Evolutionary conservation across 2,797 vertebrate species (phyloP).

Genomic region (Sebastes paucispinis): DNA sequence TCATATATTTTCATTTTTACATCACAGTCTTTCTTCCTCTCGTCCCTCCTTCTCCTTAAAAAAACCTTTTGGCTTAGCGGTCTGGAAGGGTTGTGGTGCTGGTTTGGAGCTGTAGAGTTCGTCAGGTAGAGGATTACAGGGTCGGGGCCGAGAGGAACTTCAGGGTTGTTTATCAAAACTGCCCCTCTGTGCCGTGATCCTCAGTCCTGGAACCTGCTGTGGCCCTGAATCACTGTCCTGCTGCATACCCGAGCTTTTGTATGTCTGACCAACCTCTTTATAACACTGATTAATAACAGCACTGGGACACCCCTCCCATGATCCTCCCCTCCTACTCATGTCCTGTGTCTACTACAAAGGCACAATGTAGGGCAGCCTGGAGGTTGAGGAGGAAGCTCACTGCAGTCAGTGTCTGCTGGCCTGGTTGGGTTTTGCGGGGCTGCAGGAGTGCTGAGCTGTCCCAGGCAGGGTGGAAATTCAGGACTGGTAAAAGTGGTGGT

Average conservation of each 20-base stretch:
- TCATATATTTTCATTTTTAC: slow-evolving; percentile 68
- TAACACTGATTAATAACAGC: slow-evolving; percentile 71
- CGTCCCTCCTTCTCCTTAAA: slow-evolving; percentile 37
- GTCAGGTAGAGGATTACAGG: slow-evolving; percentile 19
- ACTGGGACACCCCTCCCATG: slow-evolving; percentile 59
- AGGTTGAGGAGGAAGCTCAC: slow-evolving; percentile 76
- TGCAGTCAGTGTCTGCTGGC: slow-evolving; percentile 69
- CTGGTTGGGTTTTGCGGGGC: not conserved
- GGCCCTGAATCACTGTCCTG: slow-evolving; percentile 38
- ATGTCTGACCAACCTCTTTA: slow-evolving; percentile 39
- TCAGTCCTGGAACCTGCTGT: slow-evolving; percentile 15
- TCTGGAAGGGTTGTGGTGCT: slow-evolving; percentile 57
- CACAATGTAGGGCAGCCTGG: not conserved
- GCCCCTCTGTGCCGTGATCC: slow-evolving; percentile 24
- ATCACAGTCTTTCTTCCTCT: slow-evolving; percentile 52
- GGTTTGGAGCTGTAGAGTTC: slow-evolving; percentile 40
- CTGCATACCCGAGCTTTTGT: slow-evolving; percentile 30
- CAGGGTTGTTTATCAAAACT: slow-evolving; percentile 3
- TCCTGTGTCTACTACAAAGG: slow-evolving; percentile 22
- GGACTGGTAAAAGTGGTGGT: slow-evolving; percentile 99
- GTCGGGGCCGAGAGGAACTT: not conserved
- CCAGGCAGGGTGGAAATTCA: slow-evolving; percentile 71
- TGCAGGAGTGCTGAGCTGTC: slow-evolving; percentile 18
- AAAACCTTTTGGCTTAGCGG: slow-evolving; percentile 59
- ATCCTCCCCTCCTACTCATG: slow-evolving; percentile 25